A percentile compares a stretch with the other conserved stretches of the same genome.
Conservation (phyloP, 2,797 vertebrate species). For the Pangasius sanitwongsei region DNA sequence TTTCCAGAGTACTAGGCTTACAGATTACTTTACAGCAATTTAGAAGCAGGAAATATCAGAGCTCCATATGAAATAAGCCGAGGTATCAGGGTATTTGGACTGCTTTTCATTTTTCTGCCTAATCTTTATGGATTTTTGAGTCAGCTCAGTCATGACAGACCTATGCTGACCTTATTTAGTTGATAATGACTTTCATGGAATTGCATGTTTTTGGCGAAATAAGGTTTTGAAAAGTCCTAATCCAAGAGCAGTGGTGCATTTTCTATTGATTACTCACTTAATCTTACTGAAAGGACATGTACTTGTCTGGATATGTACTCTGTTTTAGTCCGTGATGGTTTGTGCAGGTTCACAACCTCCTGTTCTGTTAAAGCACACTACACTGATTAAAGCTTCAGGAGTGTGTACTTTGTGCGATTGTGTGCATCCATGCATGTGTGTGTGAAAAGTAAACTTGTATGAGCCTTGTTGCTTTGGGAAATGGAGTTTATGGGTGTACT, state of each 20-base stretch:
- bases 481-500: conserved; percentile 23
- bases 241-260: background rate
- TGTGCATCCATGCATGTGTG: conserved; percentile 2
- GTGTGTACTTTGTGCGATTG: background rate
- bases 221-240: conserved; percentile 14
- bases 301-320: conserved; percentile 10
- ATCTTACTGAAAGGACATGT: conserved; percentile 9
- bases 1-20: background rate
- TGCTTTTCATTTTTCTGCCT: background rate
- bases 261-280: background rate
- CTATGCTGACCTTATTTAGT: background rate
- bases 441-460: background rate
- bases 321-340: background rate
- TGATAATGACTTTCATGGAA: background rate
- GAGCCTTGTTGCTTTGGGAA: conserved; percentile 24
- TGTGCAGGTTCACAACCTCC: background rate
- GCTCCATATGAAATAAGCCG: background rate
- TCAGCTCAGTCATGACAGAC: background rate
- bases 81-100: background rate
- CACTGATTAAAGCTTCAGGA: conserved; percentile 15
- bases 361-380: background rate
- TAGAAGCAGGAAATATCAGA: background rate
- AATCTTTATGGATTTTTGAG: background rate
- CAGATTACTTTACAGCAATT: background rate
- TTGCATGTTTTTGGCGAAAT: conserved; percentile 1